A percentile compares a stretch with the other conserved stretches of the same genome.
phyloP scores from a whole-genome alignment of 2,113 vertebrate genomes.

The Apeltes quadracus region DNA sequence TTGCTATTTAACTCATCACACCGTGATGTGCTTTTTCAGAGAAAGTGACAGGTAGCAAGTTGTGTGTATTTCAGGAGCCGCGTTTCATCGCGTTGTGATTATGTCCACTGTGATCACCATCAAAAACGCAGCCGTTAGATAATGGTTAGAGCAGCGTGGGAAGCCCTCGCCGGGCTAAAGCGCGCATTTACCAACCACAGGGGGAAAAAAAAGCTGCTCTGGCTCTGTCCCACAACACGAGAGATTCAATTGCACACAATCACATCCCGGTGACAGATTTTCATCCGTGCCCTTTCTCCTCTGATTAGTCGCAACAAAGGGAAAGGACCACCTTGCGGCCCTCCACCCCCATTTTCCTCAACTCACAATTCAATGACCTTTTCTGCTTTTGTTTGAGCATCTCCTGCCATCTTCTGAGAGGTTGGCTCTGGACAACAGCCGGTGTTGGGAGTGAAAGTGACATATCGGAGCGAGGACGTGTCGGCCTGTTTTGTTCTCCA shows the following conservation, averaged over 20 bases:
- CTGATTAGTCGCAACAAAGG: conserved; percentile 35
- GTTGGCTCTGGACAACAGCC: conserved; percentile 38
- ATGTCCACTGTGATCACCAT: conserved; percentile 16
- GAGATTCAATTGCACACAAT: conserved; percentile 12
- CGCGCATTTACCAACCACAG: conserved; percentile 10
- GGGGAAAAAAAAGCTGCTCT: neutral
- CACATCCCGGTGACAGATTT: conserved; percentile 16
- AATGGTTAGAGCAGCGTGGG: conserved; percentile 2
- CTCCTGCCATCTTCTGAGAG: conserved; percentile 36
- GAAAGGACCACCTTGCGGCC: conserved; percentile 18
- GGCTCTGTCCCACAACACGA: conserved; percentile 6
- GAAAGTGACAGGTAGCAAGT: conserved; percentile 1
- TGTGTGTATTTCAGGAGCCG: neutral
- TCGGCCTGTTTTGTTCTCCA: conserved; percentile 6
- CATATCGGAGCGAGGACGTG: conserved; percentile 44
- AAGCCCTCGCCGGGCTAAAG: conserved; percentile 6
- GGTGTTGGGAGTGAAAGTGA: conserved; percentile 49
- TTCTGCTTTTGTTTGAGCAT: conserved; percentile 42
- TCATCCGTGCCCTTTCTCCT: conserved; percentile 23
- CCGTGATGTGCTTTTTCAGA: neutral
- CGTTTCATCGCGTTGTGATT: conserved; percentile 16
- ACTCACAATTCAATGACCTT: conserved; percentile 45
- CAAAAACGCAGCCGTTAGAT: conserved; percentile 5
- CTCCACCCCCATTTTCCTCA: conserved; percentile 36
- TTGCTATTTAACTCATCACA: neutral